Conservation (phyloP, 2,888 invertebrate species). For the Lycaena phlaeas region DNA sequence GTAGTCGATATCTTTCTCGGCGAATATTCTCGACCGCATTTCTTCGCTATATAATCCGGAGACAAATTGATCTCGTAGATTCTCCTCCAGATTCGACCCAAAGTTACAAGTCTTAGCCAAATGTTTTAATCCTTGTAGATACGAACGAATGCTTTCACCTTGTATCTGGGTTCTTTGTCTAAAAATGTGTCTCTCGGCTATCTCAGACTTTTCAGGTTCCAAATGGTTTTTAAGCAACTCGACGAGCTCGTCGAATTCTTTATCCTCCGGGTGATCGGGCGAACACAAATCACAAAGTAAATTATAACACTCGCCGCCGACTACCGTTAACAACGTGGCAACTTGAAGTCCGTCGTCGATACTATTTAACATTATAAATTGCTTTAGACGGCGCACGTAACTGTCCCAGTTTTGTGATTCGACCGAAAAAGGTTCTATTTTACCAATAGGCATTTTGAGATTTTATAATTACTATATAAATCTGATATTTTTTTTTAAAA, state of each 20-base stretch:
- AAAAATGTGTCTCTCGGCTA: constrained; percentile 22
- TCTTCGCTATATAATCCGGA: constrained; percentile 17
- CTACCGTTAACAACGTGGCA: neutral
- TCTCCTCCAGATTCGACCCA: constrained; percentile 12
- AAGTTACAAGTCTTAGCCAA: constrained; percentile 22
- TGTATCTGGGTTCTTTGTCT: constrained; percentile 17
- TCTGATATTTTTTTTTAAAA: neutral
- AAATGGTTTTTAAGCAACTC: constrained; percentile 14
- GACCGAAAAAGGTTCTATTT: neutral
- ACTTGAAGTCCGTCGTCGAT: neutral
- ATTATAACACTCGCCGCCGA: neutral
- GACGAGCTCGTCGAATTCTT: constrained; percentile 4
- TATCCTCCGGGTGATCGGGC: neutral
- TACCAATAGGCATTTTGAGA: neutral
- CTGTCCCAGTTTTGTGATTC: neutral
- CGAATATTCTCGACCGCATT: constrained; percentile 25
- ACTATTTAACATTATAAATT: constrained; percentile 11
- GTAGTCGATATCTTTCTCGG: constrained; percentile 21
- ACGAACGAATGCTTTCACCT: constrained; percentile 17
- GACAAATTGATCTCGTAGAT: constrained; percentile 11
- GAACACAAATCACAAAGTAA: constrained; percentile 4
- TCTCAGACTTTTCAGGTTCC: constrained; percentile 21
- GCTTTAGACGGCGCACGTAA: constrained; percentile 1
- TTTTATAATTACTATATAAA: too few species aligned
- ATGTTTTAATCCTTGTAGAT: constrained; percentile 20